Base-by-base conservation (phyloP, 2,113 vertebrate genomes). In the Hippocampus abdominalis region DNA sequence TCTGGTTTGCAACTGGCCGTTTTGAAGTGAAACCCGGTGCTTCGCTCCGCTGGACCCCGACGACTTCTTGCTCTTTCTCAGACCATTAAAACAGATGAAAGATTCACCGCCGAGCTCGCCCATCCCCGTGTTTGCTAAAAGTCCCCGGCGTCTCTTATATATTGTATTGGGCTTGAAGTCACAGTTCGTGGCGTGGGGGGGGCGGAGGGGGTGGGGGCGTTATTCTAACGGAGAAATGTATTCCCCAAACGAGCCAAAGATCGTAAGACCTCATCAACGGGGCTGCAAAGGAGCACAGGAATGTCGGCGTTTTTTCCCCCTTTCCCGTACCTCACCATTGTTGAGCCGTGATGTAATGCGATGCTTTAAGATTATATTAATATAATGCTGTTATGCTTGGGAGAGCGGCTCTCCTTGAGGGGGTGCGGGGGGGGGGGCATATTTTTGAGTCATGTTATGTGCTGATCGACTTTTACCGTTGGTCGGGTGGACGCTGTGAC, bases 321-420 rank as follows among this genome's bases (percentile, higher is more conserved):
- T 82, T 81, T 68, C 46, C 12, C 1, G 73, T 77, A 74, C 84
- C 84, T 86, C 88, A 73, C 83, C 85, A 85, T 89, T 87, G 78
- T 84, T 91, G 71, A 67, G 69, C 63, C 74, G 64, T 91, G 88
- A 91, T 86, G 88, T 89, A 82, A 90, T 86, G 71, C 83, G 73
- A 74, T 77, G 81, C 81, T 88, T 87, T 86, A 89, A 89, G 65
- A 67, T 85, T 81, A 16, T 60, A 32, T 32, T 39, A 40, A 42
- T n/a, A 12, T n/a, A 23, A 42, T 39, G 21, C 12, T 40, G 32
- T 40, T 40, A n/a, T n/a, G 36, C 61, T 40, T 42, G 12, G 36
- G 40, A 63, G 4, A 63, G 20, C 12, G 61, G 9, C 20, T 63
- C 21, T 63, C 36, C 39, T 63, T 23, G 32, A 6, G 20, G 32